Evolutionary conservation across 2,888 invertebrate species (phyloP), one percentile per base, ranked within the genome.

Genomic region (Leptinotarsa tumamoca): DNA sequence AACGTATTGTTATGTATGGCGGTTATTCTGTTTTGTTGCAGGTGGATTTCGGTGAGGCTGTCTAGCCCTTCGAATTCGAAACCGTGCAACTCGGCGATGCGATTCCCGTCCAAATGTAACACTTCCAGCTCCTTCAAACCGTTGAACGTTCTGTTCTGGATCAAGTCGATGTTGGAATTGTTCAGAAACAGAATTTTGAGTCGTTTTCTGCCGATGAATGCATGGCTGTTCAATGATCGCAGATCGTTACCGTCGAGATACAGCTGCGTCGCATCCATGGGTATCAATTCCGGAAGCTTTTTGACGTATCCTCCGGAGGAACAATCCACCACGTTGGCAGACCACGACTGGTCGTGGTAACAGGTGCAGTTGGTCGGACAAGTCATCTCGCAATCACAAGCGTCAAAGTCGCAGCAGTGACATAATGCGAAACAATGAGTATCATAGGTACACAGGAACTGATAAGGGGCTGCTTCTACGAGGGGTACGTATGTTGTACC

Each of bases 381-480:
- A 70, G 95, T 95, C 94, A 96, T 96, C 90, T 96, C 95, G 89
- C 96, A 97, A 89, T 97, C 96, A 87, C 96, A 97, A 52, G 95
- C 95, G 85, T 96, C 96, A 86, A 95, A 97, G 87, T 96, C 96
- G 88, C 96, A 97, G 86, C 96, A 97, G 85, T 95, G 95, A 86
- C 96, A 97, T 79, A 95, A 89, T 5, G 95, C 94, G 87, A 95
- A 95, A 88, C 96, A 97, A 85, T 96, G 95, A 79, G 93, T 92
- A 79, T 94, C 93, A 87, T 96, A 96, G 86, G 94, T 93, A 89
- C 96, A 96, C 81, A 96, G 90, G 89, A 96, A 96, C 88, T 95
- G 95, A 85, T 94, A 94, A 58, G 95, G 92, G 15, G 94, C 93
- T 18, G 94, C 95, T 88, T 95, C 94, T 75, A 95, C 92, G 79